These are phyloP conservation scores for Ophion ellenae DNA, from an alignment of 2,888 invertebrate genomes.

Conservation along the genomic window DNA sequence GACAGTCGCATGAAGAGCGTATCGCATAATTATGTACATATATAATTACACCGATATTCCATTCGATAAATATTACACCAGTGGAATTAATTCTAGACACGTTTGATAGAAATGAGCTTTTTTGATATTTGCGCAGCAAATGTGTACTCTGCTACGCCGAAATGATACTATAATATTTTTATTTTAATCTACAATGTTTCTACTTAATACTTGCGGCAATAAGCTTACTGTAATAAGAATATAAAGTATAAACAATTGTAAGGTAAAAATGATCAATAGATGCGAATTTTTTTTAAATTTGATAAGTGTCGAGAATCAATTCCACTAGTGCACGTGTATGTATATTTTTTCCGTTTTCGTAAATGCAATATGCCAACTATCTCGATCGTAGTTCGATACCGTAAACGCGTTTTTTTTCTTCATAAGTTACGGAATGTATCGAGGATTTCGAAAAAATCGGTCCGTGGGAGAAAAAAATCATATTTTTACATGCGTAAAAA, in stretches of 20 bases:
- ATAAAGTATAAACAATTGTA: too few relatives aligned
- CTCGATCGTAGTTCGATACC: conserved; percentile 18
- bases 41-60: conserved; percentile 41
- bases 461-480: background rate
- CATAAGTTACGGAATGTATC: conserved; percentile 10
- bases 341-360: conserved; percentile 20
- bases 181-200: too few relatives aligned
- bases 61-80: conserved; percentile 13
- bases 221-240: too few relatives aligned
- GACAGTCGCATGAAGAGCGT: conserved; percentile 44
- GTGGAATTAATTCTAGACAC: too few relatives aligned
- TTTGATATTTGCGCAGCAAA: too few relatives aligned
- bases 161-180: too few relatives aligned
- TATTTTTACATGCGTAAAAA: background rate
- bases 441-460: background rate
- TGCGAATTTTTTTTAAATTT: too few relatives aligned
- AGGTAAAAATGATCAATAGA: too few relatives aligned
- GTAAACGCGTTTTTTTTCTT: conserved; percentile 1
- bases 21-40: conserved; percentile 53
- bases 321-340: background rate
- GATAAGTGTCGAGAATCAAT: too few relatives aligned
- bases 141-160: too few relatives aligned
- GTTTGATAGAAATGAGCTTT: too few relatives aligned
- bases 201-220: too few relatives aligned
- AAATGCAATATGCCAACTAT: conserved; percentile 26